Evolutionary conservation across 2,888 invertebrate genomes (phyloP), one percentile per base, ranked within the genome.

Genomic region (Troilus luridus): DNA sequence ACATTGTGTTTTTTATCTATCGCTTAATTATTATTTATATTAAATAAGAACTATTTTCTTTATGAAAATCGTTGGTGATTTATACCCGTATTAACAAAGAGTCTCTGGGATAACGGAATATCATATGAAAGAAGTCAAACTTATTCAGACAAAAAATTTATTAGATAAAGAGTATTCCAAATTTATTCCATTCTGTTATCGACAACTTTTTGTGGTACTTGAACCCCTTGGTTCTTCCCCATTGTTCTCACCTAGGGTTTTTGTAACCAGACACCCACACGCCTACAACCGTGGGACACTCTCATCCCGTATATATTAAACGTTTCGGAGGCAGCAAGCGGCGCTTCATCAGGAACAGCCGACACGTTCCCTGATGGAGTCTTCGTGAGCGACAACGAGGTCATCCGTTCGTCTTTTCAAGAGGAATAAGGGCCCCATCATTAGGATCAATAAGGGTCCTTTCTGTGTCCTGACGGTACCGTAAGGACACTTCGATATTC

Each of bases 121-220:
- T 17, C 7, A 19, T 8, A 17, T 41, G 19, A 6, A 17, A 41
- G 7, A 41, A 19, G 27, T 41, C 14, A 41, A 17, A 77, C 41
- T 1, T 77, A 77, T 41, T 77, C 72, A 41, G 17, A 41, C 24
- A 77, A 77, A 77, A 77, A 77, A 77, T 41, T 9, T 67, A 41
- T 77, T 77, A 77, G 72, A 77, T 77, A 77, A 77, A 9, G 17
- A 77, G 17, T 77, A 41, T 77, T 41, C 72, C 41, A 77, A 77
- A 77, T 77, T 77, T 77, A 77, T 77, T 77, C 72, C 72, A 77
- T 77, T 77, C 72, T 77, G 19, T 77, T 41, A 77, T 77, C 72
- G 27, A 67, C 24, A 67, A 77, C 72, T 77, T 77, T 77, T 77
- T 77, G 72, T 77, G 72, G 72, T 19, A 77, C 72, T 77, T 77